These are phyloP conservation scores for Mactra quadrangularis DNA, from an alignment of 1,140 invertebrate species.

Conservation along the genomic window DNA sequence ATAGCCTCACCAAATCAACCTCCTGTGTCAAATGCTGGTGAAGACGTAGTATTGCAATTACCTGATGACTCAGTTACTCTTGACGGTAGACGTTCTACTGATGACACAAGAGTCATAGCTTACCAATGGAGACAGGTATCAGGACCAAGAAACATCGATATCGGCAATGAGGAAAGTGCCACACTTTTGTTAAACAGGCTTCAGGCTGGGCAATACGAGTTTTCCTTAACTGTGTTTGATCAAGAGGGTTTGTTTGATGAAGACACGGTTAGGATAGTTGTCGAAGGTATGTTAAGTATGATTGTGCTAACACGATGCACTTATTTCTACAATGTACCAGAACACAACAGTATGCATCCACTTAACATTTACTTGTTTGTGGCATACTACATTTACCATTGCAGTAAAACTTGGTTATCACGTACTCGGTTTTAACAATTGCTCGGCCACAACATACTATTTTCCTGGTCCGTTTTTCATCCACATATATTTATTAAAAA, in stretches of 20 bases:
- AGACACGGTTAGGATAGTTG: conserved; percentile 22
- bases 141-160: background rate
- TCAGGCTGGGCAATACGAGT: conserved; percentile 6
- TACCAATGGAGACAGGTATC: background rate
- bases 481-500: too few relatives aligned
- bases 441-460: too few relatives aligned
- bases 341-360: too few relatives aligned
- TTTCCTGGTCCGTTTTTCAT: too few relatives aligned
- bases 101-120: conserved; percentile 13
- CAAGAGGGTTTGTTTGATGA: conserved; percentile 3
- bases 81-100: conserved; percentile 5
- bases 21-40: conserved; percentile 39
- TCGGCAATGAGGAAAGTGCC: background rate
- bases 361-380: too few relatives aligned
- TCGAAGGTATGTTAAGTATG: conserved; percentile 18
- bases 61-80: conserved; percentile 15
- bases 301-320: too few relatives aligned
- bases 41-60: conserved; percentile 22
- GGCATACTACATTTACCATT: too few relatives aligned
- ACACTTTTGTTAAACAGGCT: background rate
- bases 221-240: conserved; percentile 30
- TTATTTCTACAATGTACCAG: too few relatives aligned
- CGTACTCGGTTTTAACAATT: too few relatives aligned
- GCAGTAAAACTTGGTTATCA: too few relatives aligned
- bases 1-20: conserved; percentile 6